Base-by-base conservation (phyloP, 1,140 invertebrate species). In the Chrysoperla carnea region DNA sequence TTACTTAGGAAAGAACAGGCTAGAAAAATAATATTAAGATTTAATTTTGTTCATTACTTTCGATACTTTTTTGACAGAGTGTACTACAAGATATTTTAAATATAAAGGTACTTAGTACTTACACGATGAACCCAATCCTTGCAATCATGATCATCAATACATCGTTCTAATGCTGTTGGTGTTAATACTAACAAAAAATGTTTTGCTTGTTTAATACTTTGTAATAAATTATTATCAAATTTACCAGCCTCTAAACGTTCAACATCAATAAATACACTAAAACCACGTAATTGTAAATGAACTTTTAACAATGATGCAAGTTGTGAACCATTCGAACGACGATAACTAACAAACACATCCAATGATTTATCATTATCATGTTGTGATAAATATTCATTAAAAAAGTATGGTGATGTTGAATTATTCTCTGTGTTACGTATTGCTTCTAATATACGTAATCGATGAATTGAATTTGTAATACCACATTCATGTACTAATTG, bases 41-140 rank as follows among this genome's bases (percentile, higher is more conserved):
- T n/a, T n/a, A n/a, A n/a, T n/a, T n/a, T n/a, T n/a, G n/a, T n/a
- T n/a, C n/a, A n/a, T n/a, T n/a, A n/a, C n/a, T n/a, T n/a, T n/a
- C n/a, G n/a, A n/a, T n/a, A n/a, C n/a, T n/a, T n/a, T n/a, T n/a
- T n/a, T n/a, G n/a, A n/a, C n/a, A n/a, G n/a, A n/a, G n/a, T n/a
- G n/a, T n/a, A n/a, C n/a, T n/a, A n/a, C n/a, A n/a, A n/a, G n/a
- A n/a, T n/a, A n/a, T n/a, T n/a, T n/a, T n/a, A n/a, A n/a, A n/a
- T n/a, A n/a, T n/a, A n/a, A n/a, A n/a, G n/a, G n/a, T n/a, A n/a
- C n/a, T n/a, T n/a, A 23, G n/a, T 37, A 69, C 75, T 73, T 72
- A 91, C 87, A 64, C 85, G 80, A 63, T 99, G 95, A 39, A 99
- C 91, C 95, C 95, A 99, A 67, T 99, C 95, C 67, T 97, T 96